Percentiles rank a stretch among this genome's conserved stretches.
phyloP scores from a whole-genome alignment of 2,888 invertebrate genomes.

The Rhyacophila evoluta region DNA sequence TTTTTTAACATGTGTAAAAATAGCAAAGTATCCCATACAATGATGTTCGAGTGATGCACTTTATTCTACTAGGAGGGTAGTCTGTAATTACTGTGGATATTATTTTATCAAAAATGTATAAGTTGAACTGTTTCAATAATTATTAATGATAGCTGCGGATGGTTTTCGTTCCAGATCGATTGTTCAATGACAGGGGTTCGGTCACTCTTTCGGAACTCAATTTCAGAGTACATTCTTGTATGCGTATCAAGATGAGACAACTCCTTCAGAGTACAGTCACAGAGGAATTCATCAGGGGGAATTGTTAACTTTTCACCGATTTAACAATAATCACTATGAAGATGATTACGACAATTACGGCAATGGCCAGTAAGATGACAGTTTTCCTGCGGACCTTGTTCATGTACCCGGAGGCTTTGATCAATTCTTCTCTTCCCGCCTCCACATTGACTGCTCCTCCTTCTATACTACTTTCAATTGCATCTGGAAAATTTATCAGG shows the following conservation, averaged over 20 bases:
- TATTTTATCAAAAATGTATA: not conserved
- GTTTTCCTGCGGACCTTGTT: slow-evolving; percentile 81
- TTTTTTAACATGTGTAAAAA: too few relatives aligned
- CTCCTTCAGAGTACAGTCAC: not conserved
- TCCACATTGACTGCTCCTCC: slow-evolving; percentile 81
- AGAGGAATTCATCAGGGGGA: slow-evolving; percentile 5
- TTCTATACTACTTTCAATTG: slow-evolving; percentile 86
- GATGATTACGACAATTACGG: slow-evolving; percentile 74
- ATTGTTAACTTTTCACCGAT: slow-evolving; percentile 67
- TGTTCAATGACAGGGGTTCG: not conserved
- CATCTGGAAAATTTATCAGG: slow-evolving; percentile 70
- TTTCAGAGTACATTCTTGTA: slow-evolving; percentile 9
- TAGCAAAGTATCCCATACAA: too few relatives aligned
- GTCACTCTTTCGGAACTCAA: not conserved
- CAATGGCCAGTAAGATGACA: slow-evolving; percentile 77
- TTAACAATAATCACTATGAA: slow-evolving; percentile 77
- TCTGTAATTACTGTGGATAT: not conserved
- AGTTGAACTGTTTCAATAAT: not conserved
- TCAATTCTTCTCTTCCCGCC: slow-evolving; percentile 80
- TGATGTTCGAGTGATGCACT: not conserved
- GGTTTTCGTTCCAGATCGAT: not conserved
- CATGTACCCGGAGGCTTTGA: slow-evolving; percentile 86
- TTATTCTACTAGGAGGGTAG: not conserved
- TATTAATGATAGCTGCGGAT: not conserved
- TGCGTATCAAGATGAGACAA: slow-evolving; percentile 14